Percentiles rank a stretch among this genome's conserved stretches.
Conservation (phyloP, 1,140 invertebrate species). For the Papilio polytes region DNA sequence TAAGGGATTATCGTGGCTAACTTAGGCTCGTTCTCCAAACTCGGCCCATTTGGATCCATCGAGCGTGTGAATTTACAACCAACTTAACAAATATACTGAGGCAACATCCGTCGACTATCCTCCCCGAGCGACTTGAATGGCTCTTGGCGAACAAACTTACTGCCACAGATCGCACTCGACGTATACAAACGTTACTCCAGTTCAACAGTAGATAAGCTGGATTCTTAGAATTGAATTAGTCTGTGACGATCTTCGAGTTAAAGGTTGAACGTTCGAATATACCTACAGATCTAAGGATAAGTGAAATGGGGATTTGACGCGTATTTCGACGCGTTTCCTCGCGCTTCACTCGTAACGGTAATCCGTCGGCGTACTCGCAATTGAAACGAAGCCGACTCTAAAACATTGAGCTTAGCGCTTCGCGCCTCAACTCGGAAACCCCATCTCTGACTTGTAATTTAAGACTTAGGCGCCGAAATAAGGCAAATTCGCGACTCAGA, state of each 20-base stretch:
- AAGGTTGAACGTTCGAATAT: constrained; percentile 46
- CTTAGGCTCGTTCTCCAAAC: constrained; percentile 54
- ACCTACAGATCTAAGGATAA: constrained; percentile 63
- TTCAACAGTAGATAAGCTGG: background rate
- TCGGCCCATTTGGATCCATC: constrained; percentile 60
- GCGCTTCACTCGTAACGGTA: constrained; percentile 63
- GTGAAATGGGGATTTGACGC: constrained; percentile 73
- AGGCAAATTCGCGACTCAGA: constrained; percentile 74
- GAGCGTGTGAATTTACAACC: constrained; percentile 70
- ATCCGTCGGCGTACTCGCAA: constrained; percentile 69
- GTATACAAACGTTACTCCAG: background rate
- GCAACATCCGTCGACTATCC: constrained; percentile 51
- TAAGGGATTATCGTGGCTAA: constrained; percentile 62
- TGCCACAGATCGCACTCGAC: constrained; percentile 26
- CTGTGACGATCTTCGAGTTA: constrained; percentile 49
- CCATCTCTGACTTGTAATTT: constrained; percentile 78
- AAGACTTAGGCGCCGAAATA: constrained; percentile 76
- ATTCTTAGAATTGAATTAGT: constrained; percentile 43
- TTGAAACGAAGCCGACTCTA: constrained; percentile 71
- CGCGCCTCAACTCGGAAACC: constrained; percentile 68
- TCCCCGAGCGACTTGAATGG: constrained; percentile 43
- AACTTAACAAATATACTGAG: constrained; percentile 63
- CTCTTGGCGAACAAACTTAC: constrained; percentile 46
- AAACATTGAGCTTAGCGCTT: constrained; percentile 76
- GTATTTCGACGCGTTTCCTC: constrained; percentile 70